phyloP scores from a whole-genome alignment of 2,797 vertebrate species.

The Microctenopoma steveboyesi region DNA sequence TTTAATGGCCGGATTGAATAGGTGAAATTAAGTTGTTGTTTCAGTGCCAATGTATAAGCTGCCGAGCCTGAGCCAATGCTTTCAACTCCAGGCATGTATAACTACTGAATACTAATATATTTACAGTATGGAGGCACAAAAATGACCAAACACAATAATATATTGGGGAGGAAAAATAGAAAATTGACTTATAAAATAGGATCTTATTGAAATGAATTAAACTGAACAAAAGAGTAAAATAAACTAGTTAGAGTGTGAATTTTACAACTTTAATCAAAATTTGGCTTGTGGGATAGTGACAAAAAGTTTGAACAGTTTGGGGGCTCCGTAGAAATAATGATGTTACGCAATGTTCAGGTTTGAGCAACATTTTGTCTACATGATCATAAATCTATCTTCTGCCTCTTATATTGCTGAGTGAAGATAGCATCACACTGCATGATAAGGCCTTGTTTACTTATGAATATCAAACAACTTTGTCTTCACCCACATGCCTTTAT shows the following conservation, averaged over 20 bases:
- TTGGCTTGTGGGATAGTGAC: too few species aligned
- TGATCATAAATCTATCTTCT: slow-evolving; percentile 52
- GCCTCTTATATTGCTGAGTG: slow-evolving; percentile 46
- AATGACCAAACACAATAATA: not conserved
- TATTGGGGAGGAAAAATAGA: not conserved
- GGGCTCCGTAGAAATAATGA: not conserved
- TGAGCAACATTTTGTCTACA: slow-evolving; percentile 5
- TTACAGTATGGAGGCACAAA: not conserved
- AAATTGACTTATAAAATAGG: not conserved
- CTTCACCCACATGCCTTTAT: slow-evolving; percentile 72
- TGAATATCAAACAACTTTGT: slow-evolving; percentile 69
- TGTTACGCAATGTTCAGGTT: not conserved
- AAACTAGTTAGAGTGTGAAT: too few species aligned
- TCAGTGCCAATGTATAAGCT: slow-evolving; percentile 69
- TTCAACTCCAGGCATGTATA: slow-evolving; percentile 14
- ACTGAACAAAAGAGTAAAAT: too few species aligned
- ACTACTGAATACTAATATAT: slow-evolving; percentile 9
- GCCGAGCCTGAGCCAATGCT: slow-evolving; percentile 41
- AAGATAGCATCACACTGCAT: slow-evolving; percentile 26
- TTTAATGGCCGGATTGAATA: slow-evolving; percentile 80
- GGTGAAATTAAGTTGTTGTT: slow-evolving; percentile 78
- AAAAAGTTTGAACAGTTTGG: not conserved
- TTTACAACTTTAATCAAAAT: too few species aligned
- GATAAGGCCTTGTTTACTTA: slow-evolving; percentile 61
- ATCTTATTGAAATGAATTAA: not conserved